Evolutionary conservation across 2,888 invertebrate genomes (phyloP).

Genomic region (Lomographa bimaculata): DNA sequence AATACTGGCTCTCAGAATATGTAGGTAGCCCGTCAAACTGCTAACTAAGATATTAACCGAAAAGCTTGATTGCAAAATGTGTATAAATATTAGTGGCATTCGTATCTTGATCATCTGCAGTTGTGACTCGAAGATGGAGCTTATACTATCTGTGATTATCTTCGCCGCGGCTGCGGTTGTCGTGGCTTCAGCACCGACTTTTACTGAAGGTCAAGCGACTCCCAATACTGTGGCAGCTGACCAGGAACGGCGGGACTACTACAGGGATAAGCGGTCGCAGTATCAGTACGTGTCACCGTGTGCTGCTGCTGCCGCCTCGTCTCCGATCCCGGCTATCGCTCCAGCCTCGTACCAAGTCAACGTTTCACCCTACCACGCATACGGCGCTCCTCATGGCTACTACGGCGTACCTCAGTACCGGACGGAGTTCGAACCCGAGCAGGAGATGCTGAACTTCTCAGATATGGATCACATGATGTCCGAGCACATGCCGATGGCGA

Average conservation of each 20-base stretch:
- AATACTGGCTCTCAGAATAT: conserved; percentile 30
- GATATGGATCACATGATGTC: conserved; percentile 53
- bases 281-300: conserved; percentile 54
- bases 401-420: conserved; percentile 51
- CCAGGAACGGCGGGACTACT: conserved; percentile 35
- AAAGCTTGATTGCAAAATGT: conserved; percentile 44
- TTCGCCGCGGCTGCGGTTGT: conserved; percentile 35
- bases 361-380: conserved; percentile 34
- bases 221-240: conserved; percentile 19
- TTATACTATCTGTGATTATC: conserved; percentile 40
- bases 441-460: conserved; percentile 56
- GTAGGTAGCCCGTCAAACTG: conserved; percentile 36
- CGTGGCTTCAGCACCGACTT: conserved; percentile 44
- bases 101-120: conserved; percentile 41
- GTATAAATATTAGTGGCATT: conserved; percentile 62
- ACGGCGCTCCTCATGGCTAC: conserved; percentile 39
- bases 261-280: conserved; percentile 48
- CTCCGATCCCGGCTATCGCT: conserved; percentile 35
- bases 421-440: conserved; percentile 42
- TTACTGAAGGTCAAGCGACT: conserved; percentile 31
- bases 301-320: conserved; percentile 48
- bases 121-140: conserved; percentile 56
- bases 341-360: conserved; percentile 32
- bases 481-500: conserved; percentile 54
- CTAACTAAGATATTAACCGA: conserved; percentile 46